phyloP scores from a whole-genome alignment of 2,113 vertebrate genomes.

The Pterocles orientalis region DNA sequence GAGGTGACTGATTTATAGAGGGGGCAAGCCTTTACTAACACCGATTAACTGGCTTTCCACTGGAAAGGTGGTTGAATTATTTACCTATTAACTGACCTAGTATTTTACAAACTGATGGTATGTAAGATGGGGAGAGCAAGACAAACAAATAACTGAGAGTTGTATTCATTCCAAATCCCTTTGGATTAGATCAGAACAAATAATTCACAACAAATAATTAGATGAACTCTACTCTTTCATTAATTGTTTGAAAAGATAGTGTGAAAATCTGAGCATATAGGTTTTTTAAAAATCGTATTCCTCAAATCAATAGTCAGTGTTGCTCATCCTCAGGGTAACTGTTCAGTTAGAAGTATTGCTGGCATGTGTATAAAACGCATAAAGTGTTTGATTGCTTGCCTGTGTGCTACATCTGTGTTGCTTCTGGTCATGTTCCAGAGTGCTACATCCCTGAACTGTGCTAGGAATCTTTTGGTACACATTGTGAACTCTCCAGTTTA shows the following conservation, averaged over 20 bases:
- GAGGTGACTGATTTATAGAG: constrained; percentile 80
- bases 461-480: background rate
- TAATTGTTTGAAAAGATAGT: background rate
- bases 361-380: too few species aligned
- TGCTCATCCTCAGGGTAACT: background rate
- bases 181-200: constrained; percentile 24
- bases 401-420: background rate
- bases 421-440: background rate
- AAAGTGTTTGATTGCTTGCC: background rate
- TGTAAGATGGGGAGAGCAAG: constrained; percentile 64
- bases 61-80: constrained; percentile 77
- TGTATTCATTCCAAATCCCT: constrained; percentile 63
- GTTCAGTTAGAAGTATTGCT: background rate
- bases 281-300: background rate
- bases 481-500: background rate
- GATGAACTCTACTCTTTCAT: background rate
- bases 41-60: constrained; percentile 72
- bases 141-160: constrained; percentile 62
- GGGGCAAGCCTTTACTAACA: constrained; percentile 71
- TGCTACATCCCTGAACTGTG: background rate
- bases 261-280: background rate
- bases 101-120: constrained; percentile 72
- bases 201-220: background rate
- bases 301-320: background rate
- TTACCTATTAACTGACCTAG: constrained; percentile 75